These are phyloP conservation scores for Hypomecis atomaria DNA, from an alignment of 2,888 invertebrate genomes.

Conservation along the genomic window DNA sequence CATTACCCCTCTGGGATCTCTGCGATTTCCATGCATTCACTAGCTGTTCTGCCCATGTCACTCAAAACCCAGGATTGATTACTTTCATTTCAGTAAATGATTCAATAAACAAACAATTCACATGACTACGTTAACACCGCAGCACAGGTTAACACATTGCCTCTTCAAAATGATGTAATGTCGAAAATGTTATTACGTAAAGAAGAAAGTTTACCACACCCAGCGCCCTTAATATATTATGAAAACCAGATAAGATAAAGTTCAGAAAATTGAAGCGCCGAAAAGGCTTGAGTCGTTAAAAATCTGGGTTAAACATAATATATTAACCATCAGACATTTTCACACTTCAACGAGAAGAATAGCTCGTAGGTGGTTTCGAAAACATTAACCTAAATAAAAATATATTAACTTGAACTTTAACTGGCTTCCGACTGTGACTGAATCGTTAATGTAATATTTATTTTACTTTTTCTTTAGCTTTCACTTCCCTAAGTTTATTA, in stretches of 20 bases:
- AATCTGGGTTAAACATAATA: conserved; percentile 22
- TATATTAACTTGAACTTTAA: conserved; percentile 41
- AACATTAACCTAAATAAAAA: conserved; percentile 41
- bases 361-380: conserved; percentile 28
- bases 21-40: too few species aligned
- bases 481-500: conserved; percentile 42
- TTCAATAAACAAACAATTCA: conserved; percentile 13
- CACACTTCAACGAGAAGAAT: conserved; percentile 36
- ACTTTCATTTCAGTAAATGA: conserved; percentile 7
- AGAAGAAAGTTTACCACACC: conserved; percentile 51
- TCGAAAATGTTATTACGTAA: conserved; percentile 53
- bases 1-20: too few species aligned
- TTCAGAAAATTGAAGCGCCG: conserved; percentile 31
- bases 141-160: conserved; percentile 41
- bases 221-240: conserved; percentile 34
- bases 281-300: conserved; percentile 29
- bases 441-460: conserved; percentile 40
- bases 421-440: conserved; percentile 41
- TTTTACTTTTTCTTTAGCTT: conserved; percentile 41
- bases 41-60: neutral
- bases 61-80: neutral
- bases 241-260: conserved; percentile 34
- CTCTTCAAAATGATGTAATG: conserved; percentile 49
- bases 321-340: conserved; percentile 23
- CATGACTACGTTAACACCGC: conserved; percentile 10